Percentiles rank a stretch among this genome's conserved stretches.
Evolutionary conservation across 2,113 vertebrate genomes (phyloP).

Genomic region (Poicephalus gulielmi): DNA sequence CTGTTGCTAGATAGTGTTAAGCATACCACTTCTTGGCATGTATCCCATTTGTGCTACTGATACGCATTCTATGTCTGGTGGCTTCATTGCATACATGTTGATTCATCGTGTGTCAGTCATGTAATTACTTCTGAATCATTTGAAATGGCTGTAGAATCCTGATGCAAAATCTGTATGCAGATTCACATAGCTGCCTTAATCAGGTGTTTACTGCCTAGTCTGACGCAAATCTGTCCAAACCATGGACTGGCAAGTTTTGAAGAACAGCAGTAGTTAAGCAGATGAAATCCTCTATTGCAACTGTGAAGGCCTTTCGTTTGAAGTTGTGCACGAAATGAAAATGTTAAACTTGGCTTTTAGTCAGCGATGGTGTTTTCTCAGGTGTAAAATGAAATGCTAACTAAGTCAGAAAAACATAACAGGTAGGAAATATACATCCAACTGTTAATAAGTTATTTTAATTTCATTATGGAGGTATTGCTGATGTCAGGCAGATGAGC

Average conservation of each 20-base stretch:
- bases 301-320: not conserved
- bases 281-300: not conserved
- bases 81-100: slow-evolving; percentile 12
- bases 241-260: not conserved
- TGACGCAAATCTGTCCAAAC: not conserved
- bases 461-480: not conserved
- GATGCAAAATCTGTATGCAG: not conserved
- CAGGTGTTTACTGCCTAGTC: not conserved
- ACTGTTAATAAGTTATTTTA: not conserved
- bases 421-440: not conserved
- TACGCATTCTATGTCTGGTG: not conserved
- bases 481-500: not conserved
- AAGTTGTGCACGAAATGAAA: not conserved
- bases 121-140: slow-evolving; percentile 29
- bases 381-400: not conserved
- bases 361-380: not conserved
- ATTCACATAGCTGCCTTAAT: not conserved
- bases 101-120: slow-evolving; percentile 5
- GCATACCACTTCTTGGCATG: not conserved
- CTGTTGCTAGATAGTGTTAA: not conserved
- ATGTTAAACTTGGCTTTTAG: not conserved
- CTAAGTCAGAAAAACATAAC: not conserved
- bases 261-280: not conserved
- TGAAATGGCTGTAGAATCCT: not conserved
- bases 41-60: not conserved